Base-by-base conservation (phyloP, 35 echinoderm and acorn worm genomes). In the Hemicentrotus pulcherrimus region DNA sequence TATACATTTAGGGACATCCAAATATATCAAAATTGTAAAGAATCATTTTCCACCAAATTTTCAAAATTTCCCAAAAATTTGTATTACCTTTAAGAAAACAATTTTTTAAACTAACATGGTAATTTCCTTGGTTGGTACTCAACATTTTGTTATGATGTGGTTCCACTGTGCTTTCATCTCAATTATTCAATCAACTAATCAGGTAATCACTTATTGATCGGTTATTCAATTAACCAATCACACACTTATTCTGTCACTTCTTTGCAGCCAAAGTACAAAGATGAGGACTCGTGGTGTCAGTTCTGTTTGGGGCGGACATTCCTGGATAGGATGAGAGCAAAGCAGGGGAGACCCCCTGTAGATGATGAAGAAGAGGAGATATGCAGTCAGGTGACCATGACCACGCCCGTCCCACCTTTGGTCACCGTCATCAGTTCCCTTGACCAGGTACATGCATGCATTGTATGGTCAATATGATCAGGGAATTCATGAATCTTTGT, bases 231-330 rank as follows among this genome's bases (percentile, higher is more conserved):
- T 22, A 4, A 18, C 32, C 31, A 16, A 90, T 90, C 24, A 33
- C 13, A 22, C 33, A 86, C 46, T 90, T 45, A 16, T 28, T 18
- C 31, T 93, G 16, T 58, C 18, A 31, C 47, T 88, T 28, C 94
- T 41, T 87, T 96, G 4, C 92, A 99, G 98, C 98, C 98, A 24
- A 96, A 58, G 35, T 61, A 95, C 46, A 93, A 94, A 46, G 95
- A 97, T 88, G 97, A 99, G 94, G 48, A 94, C 46, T 91, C 86
- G 0, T 99, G 98, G 98, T 99, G 98, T 86, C 46, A 94, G 22
- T 95, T 97, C 47, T 99, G 98, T 91, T 93, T 99, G 31, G 98
- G 98, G 50, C 58, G 78, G 31, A 91, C 96, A 5, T 96, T 97
- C 86, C 94, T 96, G 30, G 31, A 95, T 48, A 85, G 61, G 70